A percentile compares a stretch with the other conserved stretches of the same genome.
Conservation (phyloP, 2,797 vertebrate species). For the Chelonia mydas region DNA sequence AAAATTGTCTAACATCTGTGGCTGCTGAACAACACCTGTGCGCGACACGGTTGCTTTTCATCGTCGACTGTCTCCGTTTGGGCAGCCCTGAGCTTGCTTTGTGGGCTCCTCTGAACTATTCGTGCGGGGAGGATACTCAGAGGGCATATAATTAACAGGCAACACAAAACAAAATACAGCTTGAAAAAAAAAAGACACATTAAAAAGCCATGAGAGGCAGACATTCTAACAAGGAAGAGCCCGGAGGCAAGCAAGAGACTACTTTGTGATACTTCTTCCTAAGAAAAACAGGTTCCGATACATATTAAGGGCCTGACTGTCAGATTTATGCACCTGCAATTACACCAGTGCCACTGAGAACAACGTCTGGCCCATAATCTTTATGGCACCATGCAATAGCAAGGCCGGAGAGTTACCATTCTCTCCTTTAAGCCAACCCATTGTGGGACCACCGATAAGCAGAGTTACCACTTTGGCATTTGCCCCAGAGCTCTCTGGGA, state of each 20-base stretch:
- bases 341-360: neutral
- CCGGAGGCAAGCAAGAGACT: neutral
- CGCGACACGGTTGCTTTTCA: neutral
- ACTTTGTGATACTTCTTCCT: neutral
- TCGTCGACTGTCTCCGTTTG: neutral
- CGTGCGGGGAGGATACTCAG: neutral
- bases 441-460: neutral
- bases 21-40: slow-evolving; percentile 70
- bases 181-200: neutral
- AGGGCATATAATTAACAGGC: neutral
- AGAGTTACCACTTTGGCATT: neutral
- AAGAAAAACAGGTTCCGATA: neutral
- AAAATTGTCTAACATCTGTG: slow-evolving; percentile 67
- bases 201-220: neutral
- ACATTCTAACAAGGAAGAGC: neutral
- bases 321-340: neutral
- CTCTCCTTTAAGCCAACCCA: neutral
- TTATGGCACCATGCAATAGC: neutral
- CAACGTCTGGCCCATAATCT: neutral
- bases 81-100: slow-evolving; percentile 3
- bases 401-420: neutral
- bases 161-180: neutral
- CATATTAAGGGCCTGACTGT: neutral
- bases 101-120: slow-evolving; percentile 26
- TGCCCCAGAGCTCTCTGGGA: neutral